phyloP scores from a whole-genome alignment of 2,113 vertebrate genomes.

The Craseonycteris thonglongyai region DNA sequence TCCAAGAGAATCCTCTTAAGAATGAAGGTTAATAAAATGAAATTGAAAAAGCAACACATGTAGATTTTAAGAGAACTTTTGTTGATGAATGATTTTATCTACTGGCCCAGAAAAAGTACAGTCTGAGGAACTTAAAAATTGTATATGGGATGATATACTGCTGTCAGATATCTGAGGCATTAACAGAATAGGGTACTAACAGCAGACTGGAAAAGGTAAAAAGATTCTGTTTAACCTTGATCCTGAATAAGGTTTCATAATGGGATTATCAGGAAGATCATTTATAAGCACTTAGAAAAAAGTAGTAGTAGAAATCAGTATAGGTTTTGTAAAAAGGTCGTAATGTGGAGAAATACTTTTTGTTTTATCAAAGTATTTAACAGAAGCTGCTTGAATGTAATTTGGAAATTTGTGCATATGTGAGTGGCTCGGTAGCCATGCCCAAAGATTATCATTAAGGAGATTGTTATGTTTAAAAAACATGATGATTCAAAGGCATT shows the following conservation, averaged over 20 bases:
- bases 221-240: background rate
- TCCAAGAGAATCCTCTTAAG: background rate
- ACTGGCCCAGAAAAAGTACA: background rate
- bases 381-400: background rate
- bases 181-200: background rate
- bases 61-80: background rate
- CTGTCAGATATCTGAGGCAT: background rate
- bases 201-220: background rate
- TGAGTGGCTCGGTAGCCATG: background rate
- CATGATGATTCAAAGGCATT: background rate
- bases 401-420: background rate
- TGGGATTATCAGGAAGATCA: background rate
- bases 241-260: background rate
- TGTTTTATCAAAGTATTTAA: background rate
- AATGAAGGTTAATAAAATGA: slow-evolving; percentile 11
- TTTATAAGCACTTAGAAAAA: background rate
- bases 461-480: background rate
- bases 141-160: background rate
- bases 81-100: background rate
- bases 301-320: background rate
- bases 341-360: background rate
- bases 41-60: background rate
- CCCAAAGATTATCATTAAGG: background rate
- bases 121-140: background rate
- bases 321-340: background rate